A percentile compares a stretch with the other conserved stretches of the same genome.
These are phyloP conservation scores for Scyliorhinus canicula DNA, from an alignment of 2,797 vertebrate genomes.

Conservation along the genomic window DNA sequence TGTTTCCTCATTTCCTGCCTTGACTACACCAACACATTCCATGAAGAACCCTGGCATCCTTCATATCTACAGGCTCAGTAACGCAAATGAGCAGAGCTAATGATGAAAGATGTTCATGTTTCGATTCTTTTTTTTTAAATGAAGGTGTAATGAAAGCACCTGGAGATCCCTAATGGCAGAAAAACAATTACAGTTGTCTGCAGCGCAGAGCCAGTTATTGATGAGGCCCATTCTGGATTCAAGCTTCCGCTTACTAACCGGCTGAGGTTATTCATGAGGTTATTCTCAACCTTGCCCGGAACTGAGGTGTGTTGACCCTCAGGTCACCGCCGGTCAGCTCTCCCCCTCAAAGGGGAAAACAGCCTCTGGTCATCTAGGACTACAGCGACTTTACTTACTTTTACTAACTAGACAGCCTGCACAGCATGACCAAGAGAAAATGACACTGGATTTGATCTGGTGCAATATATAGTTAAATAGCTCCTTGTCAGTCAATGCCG, in stretches of 20 bases:
- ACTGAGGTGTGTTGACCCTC: no score
- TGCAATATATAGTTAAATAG: background rate
- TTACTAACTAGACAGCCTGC: no score
- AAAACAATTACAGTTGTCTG: background rate
- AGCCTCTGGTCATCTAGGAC: no score
- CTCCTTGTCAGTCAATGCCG: background rate
- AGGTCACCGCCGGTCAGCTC: no score
- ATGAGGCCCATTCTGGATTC: no score
- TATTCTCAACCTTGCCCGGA: no score
- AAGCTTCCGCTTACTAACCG: no score
- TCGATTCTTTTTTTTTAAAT: background rate
- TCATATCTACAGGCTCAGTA: background rate
- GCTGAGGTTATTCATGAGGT: no score
- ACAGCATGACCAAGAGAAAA: background rate
- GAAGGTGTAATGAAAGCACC: background rate
- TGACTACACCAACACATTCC: background rate
- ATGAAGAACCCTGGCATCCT: background rate
- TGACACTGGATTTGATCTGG: background rate
- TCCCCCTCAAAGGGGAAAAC: no score
- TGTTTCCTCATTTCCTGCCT: background rate
- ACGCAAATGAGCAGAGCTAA: background rate
- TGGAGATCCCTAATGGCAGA: no score
- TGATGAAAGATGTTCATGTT: background rate
- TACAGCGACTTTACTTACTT: no score
- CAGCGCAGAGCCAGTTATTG: background rate